Conservation (phyloP, 1,140 invertebrate genomes). For the Drosophila nannoptera region DNA sequence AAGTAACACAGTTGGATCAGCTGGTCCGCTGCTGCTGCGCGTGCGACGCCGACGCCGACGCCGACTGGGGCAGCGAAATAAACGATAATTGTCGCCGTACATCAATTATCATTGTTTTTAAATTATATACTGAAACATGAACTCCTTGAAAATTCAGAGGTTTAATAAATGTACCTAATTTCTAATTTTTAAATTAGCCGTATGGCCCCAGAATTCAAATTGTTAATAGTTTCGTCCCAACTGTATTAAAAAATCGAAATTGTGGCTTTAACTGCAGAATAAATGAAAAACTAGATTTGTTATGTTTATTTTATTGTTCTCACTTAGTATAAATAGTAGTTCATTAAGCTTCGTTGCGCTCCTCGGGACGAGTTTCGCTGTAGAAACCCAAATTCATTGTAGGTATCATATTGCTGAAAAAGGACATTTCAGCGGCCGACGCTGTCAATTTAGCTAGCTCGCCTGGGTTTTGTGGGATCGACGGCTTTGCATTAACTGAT, state of each 20-base stretch:
- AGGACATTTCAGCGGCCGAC: conserved; percentile 61
- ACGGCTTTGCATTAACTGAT: conserved; percentile 10
- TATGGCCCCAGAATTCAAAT: too few relatives aligned
- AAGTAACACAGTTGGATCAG: conserved; percentile 22
- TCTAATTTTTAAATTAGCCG: too few relatives aligned
- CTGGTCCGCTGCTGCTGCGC: conserved; percentile 16
- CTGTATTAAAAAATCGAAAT: too few relatives aligned
- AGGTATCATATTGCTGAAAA: conserved; percentile 75
- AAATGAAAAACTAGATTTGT: too few relatives aligned
- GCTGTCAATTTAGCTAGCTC: conserved; percentile 36
- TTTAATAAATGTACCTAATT: too few relatives aligned
- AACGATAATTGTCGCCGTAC: too few relatives aligned
- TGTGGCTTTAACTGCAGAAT: too few relatives aligned
- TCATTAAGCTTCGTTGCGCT: conserved; percentile 30
- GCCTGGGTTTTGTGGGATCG: conserved; percentile 10
- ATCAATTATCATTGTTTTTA: too few relatives aligned
- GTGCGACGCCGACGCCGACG: background rate
- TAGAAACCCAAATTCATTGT: conserved; percentile 77
- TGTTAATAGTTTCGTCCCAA: too few relatives aligned
- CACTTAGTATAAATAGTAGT: background rate
- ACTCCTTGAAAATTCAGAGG: too few relatives aligned
- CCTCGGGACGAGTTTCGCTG: conserved; percentile 70
- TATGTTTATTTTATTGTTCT: background rate
- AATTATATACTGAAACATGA: too few relatives aligned
- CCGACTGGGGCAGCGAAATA: background rate